Conservation (phyloP, 1,140 invertebrate genomes). For the Dryas iulia region DNA sequence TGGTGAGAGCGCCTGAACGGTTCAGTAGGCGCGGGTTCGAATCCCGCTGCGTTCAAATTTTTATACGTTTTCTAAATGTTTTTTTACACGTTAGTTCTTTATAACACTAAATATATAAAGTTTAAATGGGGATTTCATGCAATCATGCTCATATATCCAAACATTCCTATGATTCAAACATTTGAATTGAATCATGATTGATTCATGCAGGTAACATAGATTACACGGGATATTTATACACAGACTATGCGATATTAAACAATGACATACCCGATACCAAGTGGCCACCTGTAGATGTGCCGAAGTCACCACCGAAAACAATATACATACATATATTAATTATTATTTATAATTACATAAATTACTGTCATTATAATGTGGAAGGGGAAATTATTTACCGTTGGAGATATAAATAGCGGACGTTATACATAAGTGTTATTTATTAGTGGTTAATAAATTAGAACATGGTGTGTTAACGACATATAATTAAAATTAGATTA, state of each 20-base stretch:
- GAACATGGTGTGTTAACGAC: too few species aligned
- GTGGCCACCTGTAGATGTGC: slow-evolving; percentile 85
- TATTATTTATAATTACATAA: slow-evolving; percentile 28
- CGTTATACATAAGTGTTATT: neutral
- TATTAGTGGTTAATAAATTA: neutral
- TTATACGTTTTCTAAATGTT: too few species aligned
- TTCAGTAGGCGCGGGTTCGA: too few species aligned
- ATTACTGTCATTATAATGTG: slow-evolving; percentile 13
- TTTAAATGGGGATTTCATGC: slow-evolving; percentile 40
- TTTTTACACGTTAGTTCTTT: neutral
- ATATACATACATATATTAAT: slow-evolving; percentile 71
- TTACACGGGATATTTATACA: slow-evolving; percentile 45
- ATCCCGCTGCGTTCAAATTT: too few species aligned
- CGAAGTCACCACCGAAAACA: slow-evolving; percentile 73
- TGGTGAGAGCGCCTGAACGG: too few species aligned
- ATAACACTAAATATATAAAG: neutral
- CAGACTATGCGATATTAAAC: slow-evolving; percentile 69
- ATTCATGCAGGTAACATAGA: slow-evolving; percentile 51
- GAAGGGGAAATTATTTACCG: neutral
- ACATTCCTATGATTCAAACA: slow-evolving; percentile 30
- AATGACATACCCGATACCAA: slow-evolving; percentile 90
- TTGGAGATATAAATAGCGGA: neutral
- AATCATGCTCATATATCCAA: slow-evolving; percentile 45
- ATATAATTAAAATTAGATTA: too few species aligned
- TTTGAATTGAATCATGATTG: slow-evolving; percentile 48